These are phyloP conservation scores for Therioaphis trifolii DNA, from an alignment of 2,888 invertebrate species.

Conservation along the genomic window DNA sequence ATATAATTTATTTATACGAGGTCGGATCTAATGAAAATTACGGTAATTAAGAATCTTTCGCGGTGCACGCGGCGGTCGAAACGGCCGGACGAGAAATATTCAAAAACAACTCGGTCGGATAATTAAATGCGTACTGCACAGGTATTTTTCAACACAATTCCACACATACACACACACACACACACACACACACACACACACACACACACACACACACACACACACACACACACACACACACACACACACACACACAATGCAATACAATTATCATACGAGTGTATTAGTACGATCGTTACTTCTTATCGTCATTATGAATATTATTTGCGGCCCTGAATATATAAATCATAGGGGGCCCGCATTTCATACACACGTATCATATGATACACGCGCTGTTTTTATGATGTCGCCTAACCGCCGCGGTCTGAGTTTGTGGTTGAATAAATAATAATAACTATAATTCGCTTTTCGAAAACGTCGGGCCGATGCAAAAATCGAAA, in stretches of 20 bases:
- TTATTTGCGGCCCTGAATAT: no score
- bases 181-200: no score
- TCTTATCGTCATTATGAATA: neutral
- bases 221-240: no score
- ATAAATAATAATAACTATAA: slow-evolving; percentile 43
- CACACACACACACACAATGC: no score
- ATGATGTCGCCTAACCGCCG: no score
- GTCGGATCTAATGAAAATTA: neutral
- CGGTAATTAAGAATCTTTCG: no score
- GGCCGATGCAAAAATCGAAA: slow-evolving; percentile 1
- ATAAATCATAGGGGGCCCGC: slow-evolving; percentile 51
- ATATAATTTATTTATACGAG: no score
- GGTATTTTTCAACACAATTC: no score
- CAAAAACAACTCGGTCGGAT: neutral
- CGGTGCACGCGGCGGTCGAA: neutral
- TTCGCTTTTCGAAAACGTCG: slow-evolving; percentile 1
- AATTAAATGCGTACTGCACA: neutral
- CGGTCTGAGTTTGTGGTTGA: slow-evolving; percentile 28
- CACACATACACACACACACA: neutral
- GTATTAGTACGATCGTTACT: slow-evolving; percentile 20
- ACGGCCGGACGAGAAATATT: neutral
- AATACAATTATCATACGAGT: neutral
- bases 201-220: no score
- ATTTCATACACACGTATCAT: neutral
- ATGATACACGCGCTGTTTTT: no score